phyloP scores from a whole-genome alignment of 2,797 vertebrate species.

The Danio choprae region DNA sequence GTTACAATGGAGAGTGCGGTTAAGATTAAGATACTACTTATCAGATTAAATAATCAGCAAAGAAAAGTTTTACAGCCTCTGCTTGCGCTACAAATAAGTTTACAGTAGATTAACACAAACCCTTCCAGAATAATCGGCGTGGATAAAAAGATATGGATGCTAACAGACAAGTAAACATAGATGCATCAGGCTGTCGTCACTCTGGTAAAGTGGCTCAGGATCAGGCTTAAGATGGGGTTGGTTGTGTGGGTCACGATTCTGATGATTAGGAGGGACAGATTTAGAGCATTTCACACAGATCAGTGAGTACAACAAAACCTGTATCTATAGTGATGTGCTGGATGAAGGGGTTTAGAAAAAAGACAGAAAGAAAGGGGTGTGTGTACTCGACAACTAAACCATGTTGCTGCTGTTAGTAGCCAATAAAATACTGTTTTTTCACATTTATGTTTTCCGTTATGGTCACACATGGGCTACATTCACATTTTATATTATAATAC shows the following conservation, averaged over 20 bases:
- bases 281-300: slow-evolving; percentile 35
- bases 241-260: neutral
- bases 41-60: neutral
- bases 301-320: slow-evolving; percentile 9
- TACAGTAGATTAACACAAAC: slow-evolving; percentile 42
- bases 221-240: slow-evolving; percentile 7
- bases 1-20: neutral
- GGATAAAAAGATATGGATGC: slow-evolving; percentile 16
- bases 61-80: neutral
- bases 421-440: too few relatives aligned
- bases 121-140: slow-evolving; percentile 54
- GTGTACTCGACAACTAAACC: neutral
- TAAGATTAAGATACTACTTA: neutral
- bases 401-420: too few relatives aligned
- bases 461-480: too few relatives aligned
- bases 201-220: neutral
- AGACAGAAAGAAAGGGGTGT: neutral
- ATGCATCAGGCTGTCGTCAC: neutral
- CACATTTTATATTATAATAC: too few relatives aligned
- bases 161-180: neutral
- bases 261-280: slow-evolving; percentile 25
- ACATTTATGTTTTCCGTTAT: too few relatives aligned
- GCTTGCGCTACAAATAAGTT: neutral
- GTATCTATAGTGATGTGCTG: neutral
- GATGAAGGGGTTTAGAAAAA: neutral